These are phyloP conservation scores for Protophormia terraenovae DNA, from an alignment of 2,888 invertebrate genomes.

Conservation along the genomic window DNA sequence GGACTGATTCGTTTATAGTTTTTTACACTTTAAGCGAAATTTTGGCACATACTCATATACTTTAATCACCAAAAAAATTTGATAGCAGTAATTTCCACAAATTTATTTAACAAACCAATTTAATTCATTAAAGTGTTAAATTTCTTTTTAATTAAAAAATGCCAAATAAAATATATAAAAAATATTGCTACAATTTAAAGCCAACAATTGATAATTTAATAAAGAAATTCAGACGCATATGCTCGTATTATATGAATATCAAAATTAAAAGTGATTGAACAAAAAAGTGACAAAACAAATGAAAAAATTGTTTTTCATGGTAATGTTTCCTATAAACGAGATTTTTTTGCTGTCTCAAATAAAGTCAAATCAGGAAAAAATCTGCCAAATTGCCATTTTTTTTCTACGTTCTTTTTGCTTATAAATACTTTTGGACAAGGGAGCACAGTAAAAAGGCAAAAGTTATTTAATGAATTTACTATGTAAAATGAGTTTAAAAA, in stretches of 20 bases:
- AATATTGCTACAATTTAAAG: background rate
- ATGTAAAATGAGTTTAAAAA: no score
- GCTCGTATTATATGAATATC: background rate
- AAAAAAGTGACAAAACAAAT: background rate
- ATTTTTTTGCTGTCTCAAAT: no score
- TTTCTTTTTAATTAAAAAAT: background rate
- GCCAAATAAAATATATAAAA: background rate
- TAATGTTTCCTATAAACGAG: background rate
- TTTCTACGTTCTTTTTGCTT: background rate
- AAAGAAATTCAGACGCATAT: background rate
- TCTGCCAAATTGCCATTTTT: background rate
- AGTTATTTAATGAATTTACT: no score
- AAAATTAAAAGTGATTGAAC: background rate
- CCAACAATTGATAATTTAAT: background rate
- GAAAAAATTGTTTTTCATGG: background rate
- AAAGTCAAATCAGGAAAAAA: background rate
- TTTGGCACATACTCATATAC: no score
- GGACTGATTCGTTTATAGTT: no score
- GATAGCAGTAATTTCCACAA: background rate
- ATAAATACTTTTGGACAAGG: background rate
- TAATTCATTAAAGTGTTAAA: background rate
- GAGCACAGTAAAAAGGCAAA: no score
- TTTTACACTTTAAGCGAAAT: no score
- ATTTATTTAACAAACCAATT: no score
- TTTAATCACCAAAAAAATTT: background rate